Evolutionary conservation across 1,140 invertebrate genomes (phyloP), one percentile per base, ranked within the genome.

Genomic region (Mylabris phalerata): DNA sequence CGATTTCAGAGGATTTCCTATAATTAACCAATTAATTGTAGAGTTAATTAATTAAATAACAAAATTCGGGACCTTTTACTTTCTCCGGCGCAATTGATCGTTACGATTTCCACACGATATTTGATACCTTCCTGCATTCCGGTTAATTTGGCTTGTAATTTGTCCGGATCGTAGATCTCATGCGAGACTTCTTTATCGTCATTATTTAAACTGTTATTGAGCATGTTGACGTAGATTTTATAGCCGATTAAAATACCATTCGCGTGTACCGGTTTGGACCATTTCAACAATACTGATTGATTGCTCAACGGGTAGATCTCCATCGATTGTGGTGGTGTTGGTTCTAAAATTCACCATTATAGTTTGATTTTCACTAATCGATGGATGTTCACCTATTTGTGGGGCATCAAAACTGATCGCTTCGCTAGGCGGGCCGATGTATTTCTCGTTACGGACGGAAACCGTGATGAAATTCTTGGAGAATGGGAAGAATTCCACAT

Each of bases 181-280:
- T 89, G 87, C 0, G 48, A 77, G 74, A 60, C 19, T 45, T 54
- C 52, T n/a, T 60, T 51, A 13, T 41, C n/a, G 19, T 48, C 25
- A 10, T 2, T 41, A 64, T 85, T 80, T 27, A 78, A 79, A 0
- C 87, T 88, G 26, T 84, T 86, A 42, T 84, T 82, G 1, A 95
- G 88, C 66, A 86, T 82, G 70, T 90, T 85, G 73, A 93, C 95
- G 70, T 89, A 92, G 64, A 98, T 89, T 71, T 88, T 88, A 74
- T 98, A 99, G 4, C 95, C 94, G 2, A 86, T 92, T 0, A 98
- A 73, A 58, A 89, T 82, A 19, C 97, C 97, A 76, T 99, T 99
- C 9, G 92, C 86, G 68, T 95, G 87, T 10, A 90, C 81, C 0
- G 97, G 97, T 70, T 87, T 88, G 68, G 92, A 88, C 97, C 97